Percentiles rank a stretch among this genome's conserved stretches.
These are phyloP conservation scores for Trachythela sp. DNA, from an alignment of 64 coral and sea anemone species.

Conservation along the genomic window DNA sequence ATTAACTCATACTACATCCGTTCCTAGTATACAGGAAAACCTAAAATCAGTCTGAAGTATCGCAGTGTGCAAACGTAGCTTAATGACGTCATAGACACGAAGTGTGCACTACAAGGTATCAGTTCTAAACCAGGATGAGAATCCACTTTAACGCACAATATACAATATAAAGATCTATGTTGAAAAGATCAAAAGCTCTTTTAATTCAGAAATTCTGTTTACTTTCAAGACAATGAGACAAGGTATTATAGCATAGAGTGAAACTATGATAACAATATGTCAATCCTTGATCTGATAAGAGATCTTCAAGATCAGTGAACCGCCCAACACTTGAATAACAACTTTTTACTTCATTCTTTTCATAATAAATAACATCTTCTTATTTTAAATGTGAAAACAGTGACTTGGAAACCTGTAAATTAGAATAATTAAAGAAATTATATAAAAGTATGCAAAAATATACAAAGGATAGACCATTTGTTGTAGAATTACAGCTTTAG, in stretches of 20 bases:
- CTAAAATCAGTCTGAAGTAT: too few species aligned
- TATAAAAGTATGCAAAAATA: background rate
- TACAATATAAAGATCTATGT: too few species aligned
- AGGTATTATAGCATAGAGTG: background rate
- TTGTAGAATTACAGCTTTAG: too few species aligned
- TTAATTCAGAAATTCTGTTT: background rate
- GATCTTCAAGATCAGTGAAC: background rate
- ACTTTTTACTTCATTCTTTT: background rate
- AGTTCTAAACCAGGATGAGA: too few species aligned
- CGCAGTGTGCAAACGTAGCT: too few species aligned
- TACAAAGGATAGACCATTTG: background rate
- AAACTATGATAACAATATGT: background rate
- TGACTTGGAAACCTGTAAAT: slow-evolving; percentile 1
- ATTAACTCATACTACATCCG: too few species aligned
- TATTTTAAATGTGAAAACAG: slow-evolving; percentile 10
- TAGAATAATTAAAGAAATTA: background rate
- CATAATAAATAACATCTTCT: background rate
- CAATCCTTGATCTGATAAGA: background rate
- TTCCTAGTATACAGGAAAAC: too few species aligned
- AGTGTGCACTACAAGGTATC: too few species aligned
- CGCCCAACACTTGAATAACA: background rate
- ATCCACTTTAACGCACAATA: too few species aligned
- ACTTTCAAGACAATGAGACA: background rate
- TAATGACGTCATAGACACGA: too few species aligned
- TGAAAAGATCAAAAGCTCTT: background rate